phyloP scores from a whole-genome alignment of 2,113 vertebrate species.

The Oplegnathus fasciatus region DNA sequence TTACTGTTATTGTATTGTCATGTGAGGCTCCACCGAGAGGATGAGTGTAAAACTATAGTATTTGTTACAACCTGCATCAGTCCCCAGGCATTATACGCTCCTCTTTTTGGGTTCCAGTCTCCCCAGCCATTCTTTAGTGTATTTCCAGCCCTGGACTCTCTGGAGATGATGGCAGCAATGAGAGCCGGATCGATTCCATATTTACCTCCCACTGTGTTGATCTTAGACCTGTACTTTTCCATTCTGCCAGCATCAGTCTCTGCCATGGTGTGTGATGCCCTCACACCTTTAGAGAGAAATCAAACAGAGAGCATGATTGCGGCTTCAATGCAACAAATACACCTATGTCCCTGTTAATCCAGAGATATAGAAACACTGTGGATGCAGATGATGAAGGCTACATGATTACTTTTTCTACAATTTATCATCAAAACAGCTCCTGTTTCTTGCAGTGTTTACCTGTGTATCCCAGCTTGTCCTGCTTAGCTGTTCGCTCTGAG shows the following conservation, averaged over 20 bases:
- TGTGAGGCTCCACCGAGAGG: neutral
- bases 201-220: neutral
- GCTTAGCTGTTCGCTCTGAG: no score
- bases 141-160: conserved; percentile 74
- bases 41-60: neutral
- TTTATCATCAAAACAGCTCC: neutral
- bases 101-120: no score
- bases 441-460: no score
- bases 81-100: conserved; percentile 40
- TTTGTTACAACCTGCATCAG: conserved; percentile 71
- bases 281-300: conserved; percentile 22
- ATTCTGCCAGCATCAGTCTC: conserved; percentile 40
- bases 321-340: neutral
- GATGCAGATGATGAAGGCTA: neutral
- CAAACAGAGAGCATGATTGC: neutral
- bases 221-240: conserved; percentile 44
- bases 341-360: rapidly evolving
- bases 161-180: conserved; percentile 78
- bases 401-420: neutral
- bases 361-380: neutral
- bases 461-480: no score
- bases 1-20: no score
- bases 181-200: conserved; percentile 54
- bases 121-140: conserved; percentile 32
- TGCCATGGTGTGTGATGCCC: conserved; percentile 62